A percentile compares a stretch with the other conserved stretches of the same genome.
phyloP scores from a whole-genome alignment of 2,797 vertebrate genomes.

The Melanogrammus aeglefinus region DNA sequence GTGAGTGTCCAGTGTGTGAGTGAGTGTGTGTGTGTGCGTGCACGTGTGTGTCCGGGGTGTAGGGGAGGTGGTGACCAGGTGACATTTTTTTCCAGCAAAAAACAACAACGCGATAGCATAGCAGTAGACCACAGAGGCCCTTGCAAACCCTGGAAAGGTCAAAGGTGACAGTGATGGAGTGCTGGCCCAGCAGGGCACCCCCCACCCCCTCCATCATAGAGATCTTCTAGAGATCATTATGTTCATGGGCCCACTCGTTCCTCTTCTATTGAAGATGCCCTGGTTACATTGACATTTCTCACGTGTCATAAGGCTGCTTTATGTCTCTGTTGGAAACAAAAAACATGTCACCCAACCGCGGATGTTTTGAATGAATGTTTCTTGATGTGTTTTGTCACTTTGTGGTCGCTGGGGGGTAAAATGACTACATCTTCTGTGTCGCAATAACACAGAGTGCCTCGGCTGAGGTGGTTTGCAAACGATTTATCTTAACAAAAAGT shows the following conservation, averaged over 20 bases:
- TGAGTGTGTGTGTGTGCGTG: not conserved
- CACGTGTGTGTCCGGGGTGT: not conserved
- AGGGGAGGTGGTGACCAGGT: slow-evolving; percentile 49
- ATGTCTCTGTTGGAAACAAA: not conserved
- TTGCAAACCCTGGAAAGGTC: slow-evolving; percentile 61
- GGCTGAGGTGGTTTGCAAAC: not conserved
- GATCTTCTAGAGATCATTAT: slow-evolving; percentile 62
- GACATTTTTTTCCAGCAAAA: slow-evolving; percentile 51
- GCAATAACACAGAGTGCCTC: too few species aligned
- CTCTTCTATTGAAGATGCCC: slow-evolving; percentile 38
- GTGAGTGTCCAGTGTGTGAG: not conserved
- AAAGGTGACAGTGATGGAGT: slow-evolving; percentile 71
- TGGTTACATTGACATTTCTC: slow-evolving; percentile 39
- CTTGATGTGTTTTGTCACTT: not conserved
- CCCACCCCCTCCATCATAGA: slow-evolving; percentile 50
- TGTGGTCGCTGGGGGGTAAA: not conserved
- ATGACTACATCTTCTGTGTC: not conserved
- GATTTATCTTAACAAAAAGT: not conserved
- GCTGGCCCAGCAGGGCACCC: slow-evolving; percentile 51
- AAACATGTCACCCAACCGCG: not conserved
- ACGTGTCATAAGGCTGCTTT: not conserved
- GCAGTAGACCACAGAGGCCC: slow-evolving; percentile 33
- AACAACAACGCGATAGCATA: slow-evolving; percentile 22
- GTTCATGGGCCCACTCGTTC: slow-evolving; percentile 45
- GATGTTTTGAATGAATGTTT: not conserved